phyloP scores from a whole-genome alignment of 37 sponge, comb jelly and placozoan genomes.

The Chondrosia reniformis region DNA sequence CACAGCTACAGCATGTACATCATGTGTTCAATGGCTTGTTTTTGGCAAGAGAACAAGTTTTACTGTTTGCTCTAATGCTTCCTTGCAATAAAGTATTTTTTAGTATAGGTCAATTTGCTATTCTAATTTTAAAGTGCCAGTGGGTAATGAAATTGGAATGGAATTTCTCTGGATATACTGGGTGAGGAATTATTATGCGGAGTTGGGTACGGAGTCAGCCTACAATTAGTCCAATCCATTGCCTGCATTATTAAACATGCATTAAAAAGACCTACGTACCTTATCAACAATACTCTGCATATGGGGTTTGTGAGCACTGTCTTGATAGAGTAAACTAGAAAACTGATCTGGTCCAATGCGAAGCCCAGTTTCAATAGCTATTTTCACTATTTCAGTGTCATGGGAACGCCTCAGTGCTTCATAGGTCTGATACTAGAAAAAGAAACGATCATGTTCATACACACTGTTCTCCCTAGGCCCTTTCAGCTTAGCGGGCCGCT shows the following conservation, averaged over 20 bases:
- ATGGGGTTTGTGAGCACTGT: slow-evolving; percentile 82
- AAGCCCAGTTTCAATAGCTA: slow-evolving; percentile 93
- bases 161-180: no score
- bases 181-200: no score
- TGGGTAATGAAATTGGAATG: no score
- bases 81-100: no score
- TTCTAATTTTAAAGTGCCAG: no score
- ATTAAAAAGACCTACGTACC: slow-evolving; percentile 32
- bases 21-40: no score
- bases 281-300: slow-evolving; percentile 99
- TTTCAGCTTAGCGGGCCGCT: no score
- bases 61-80: no score
- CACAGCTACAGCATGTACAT: no score
- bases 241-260: not conserved
- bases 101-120: no score
- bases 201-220: not conserved
- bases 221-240: not conserved
- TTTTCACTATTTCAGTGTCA: slow-evolving; percentile 90
- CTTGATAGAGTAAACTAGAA: slow-evolving; percentile 86
- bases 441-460: not conserved
- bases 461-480: no score
- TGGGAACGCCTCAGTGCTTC: slow-evolving; percentile 86
- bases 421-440: slow-evolving; percentile 70
- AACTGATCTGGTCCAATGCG: slow-evolving; percentile 93
- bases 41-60: no score